Evolutionary conservation across 2,888 invertebrate species (phyloP), one percentile per base, ranked within the genome.

Genomic region (Nomada flava): DNA sequence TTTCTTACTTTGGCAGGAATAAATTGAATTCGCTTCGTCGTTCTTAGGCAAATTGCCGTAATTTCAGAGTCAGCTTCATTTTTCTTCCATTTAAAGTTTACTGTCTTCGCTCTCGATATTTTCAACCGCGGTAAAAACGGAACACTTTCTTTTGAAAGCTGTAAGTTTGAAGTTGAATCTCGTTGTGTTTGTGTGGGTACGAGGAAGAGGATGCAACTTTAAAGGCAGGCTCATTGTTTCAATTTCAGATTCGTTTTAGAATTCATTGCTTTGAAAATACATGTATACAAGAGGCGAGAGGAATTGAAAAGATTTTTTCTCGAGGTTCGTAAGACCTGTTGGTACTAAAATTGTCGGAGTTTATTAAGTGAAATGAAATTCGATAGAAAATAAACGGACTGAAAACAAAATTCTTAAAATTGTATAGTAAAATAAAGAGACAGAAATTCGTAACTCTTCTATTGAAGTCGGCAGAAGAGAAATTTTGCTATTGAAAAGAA

Each of bases 41-140:
- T 71, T 64, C 23, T 36, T 47, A 76, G n/a, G 62, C 70, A 76
- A 76, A 76, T 76, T 71, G 70, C 23, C 4, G 29, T 53, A 62
- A 76, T 47, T 62, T 53, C 53, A 20, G 13, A 59, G 42, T 47
- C 50, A 67, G 50, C 42, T 55, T 63, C 62, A 2, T 63, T 63
- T 70, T 63, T 63, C 53, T 23, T 50, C 50, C 60, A 26, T 57
- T 70, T 42, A 13, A 53, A 70, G 36, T 63, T 62, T 29, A 42
- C 23, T 44, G 42, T 23, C 20, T 29, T 69, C 60, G 52, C 18
- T 47, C 20, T 62, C 42, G 13, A 5, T 44, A 4, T 9, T 62
- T 44, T 42, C 15, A 26, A 20, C 7, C 42, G 18, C n/a, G 53
- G 29, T 53, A 44, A 72, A 13, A 42, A 13, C 10, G 36, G 63